phyloP scores from a whole-genome alignment of 1,140 invertebrate species.

The Periplaneta americana region DNA sequence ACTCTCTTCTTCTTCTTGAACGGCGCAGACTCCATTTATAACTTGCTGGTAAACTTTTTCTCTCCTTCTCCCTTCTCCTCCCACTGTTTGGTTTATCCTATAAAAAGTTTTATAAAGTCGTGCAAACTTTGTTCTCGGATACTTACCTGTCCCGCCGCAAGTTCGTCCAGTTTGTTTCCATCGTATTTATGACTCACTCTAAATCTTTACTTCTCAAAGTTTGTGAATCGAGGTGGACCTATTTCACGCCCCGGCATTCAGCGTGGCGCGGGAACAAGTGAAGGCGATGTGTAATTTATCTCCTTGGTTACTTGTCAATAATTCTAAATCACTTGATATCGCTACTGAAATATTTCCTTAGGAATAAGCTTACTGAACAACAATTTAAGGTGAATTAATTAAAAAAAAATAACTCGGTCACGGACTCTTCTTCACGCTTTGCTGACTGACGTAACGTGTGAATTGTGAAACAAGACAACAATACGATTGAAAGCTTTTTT shows the following conservation, averaged over 20 bases:
- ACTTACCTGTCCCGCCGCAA: background rate
- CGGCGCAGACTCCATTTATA: background rate
- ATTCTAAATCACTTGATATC: no score
- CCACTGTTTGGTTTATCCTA: background rate
- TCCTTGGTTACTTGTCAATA: no score
- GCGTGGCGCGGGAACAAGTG: no score
- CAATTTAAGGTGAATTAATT: no score
- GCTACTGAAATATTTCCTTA: no score
- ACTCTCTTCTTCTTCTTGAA: background rate
- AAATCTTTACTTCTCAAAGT: background rate
- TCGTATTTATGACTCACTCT: background rate
- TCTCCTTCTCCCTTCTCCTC: background rate
- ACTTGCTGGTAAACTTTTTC: background rate
- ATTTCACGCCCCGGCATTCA: background rate
- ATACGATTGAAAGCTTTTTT: no score
- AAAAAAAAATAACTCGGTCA: no score
- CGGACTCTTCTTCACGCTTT: no score
- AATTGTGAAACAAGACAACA: no score
- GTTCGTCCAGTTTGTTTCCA: background rate
- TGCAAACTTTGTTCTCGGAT: background rate
- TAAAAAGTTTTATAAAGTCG: background rate
- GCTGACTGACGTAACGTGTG: no score
- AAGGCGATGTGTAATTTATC: no score
- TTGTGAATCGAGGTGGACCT: background rate
- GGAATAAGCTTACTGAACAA: no score